Evolutionary conservation across 2,113 vertebrate species (phyloP), one percentile per base, ranked within the genome.

Genomic region (Acanthochromis polyacanthus): DNA sequence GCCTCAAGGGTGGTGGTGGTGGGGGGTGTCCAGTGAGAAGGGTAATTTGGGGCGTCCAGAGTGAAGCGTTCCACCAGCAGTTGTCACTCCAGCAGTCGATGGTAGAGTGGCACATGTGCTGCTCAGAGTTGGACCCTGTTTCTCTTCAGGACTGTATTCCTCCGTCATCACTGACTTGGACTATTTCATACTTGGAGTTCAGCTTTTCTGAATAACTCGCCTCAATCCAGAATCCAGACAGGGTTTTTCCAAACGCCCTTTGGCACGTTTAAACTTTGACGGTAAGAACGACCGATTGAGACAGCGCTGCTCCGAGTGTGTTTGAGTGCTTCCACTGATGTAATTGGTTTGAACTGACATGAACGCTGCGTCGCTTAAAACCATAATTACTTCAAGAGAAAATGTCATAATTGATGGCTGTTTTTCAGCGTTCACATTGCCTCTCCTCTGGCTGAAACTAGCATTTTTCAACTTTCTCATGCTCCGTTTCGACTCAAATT

Each of bases 11-110:
- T 2, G 66, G 19, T 57, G 52, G 53, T 61, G 52, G 53, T 23
- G 46, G 57, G 77, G 75, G 78, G 80, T 53, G 81, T 83, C 63
- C 74, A 17, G 62, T 85, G 40, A 81, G 87, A 51, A 55, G 78
- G 85, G 67, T 82, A 68, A 65, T 80, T 84, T 87, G 84, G 87
- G 85, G 75, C 36, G 59, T 74, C 36, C 77, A 79, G 75, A 85
- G 71, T 28, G 74, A 90, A 83, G 80, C 82, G 84, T 78, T 80
- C 81, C 71, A 80, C 58, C 78, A 86, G 84, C 91, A 93, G 89
- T 87, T 90, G 91, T 93, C 91, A 87, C 75, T 89, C 58, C 59
- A 80, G 87, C 84, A 78, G 84, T 57, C 59, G 60, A 55, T 53
- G 72, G 56, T n/a, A 58, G 61, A 78, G 83, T 40, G 46, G 88